Conservation (phyloP, 2,113 vertebrate species). For the Aegithalos caudatus region DNA sequence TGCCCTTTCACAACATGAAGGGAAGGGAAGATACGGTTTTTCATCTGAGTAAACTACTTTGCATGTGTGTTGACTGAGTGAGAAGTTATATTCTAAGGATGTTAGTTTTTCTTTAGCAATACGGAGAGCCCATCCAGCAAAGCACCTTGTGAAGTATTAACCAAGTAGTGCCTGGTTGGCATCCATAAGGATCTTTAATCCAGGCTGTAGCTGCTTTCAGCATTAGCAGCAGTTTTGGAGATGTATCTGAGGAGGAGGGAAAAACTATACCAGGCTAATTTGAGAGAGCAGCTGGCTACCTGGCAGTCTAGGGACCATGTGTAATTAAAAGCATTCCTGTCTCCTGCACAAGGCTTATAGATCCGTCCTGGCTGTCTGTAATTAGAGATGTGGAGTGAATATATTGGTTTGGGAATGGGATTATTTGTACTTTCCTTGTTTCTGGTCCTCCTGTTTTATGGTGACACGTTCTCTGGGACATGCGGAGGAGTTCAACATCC, state of each 20-base stretch:
- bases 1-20: not conserved
- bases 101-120: not conserved
- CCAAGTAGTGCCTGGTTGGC: not conserved
- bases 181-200: not conserved
- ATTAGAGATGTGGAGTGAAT: not conserved
- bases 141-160: not conserved
- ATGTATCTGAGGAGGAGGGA: not conserved
- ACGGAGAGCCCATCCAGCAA: not conserved
- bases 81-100: not conserved
- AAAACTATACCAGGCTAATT: not conserved
- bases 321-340: conserved; percentile 16
- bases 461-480: not conserved
- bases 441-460: not conserved
- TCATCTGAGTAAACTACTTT: not conserved
- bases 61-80: not conserved
- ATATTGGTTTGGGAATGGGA: not conserved
- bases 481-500: not conserved
- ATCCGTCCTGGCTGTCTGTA: not conserved
- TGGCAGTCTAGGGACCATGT: not conserved
- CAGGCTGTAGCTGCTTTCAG: not conserved
- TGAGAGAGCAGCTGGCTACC: not conserved
- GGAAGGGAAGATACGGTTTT: not conserved
- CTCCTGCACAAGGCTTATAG: not conserved
- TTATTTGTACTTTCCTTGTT: not conserved
- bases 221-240: not conserved